phyloP scores from a whole-genome alignment of 2,113 vertebrate species.

The Piaya cayana region DNA sequence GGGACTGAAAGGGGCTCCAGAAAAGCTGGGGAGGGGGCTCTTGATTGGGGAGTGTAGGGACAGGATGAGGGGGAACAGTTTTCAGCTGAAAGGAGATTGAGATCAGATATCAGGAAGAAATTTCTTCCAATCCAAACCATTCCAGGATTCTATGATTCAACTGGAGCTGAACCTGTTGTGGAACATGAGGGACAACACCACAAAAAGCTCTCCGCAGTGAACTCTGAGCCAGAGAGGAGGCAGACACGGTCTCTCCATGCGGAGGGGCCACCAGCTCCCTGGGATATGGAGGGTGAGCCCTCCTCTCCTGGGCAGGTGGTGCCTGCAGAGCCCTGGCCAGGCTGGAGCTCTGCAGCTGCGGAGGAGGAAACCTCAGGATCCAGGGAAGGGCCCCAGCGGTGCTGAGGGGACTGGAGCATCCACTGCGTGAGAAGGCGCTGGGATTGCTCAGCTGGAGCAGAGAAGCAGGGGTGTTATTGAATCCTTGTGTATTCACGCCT shows the following conservation, averaged over 20 bases:
- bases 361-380: neutral
- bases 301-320: no score
- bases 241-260: no score
- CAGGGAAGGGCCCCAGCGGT: neutral
- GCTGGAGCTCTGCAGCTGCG: neutral
- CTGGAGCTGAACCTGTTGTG: neutral
- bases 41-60: no score
- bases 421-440: fast-evolving
- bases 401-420: neutral
- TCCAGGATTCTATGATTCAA: no score
- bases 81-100: no score
- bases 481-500: fast-evolving
- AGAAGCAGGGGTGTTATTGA: fast-evolving
- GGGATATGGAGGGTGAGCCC: neutral
- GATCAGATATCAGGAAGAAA: no score
- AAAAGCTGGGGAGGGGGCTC: no score
- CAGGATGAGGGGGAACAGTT: no score
- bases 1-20: no score
- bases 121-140: no score
- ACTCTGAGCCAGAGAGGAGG: neutral
- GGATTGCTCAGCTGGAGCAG: no score
- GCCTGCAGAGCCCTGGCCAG: neutral
- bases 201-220: neutral
- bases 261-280: neutral
- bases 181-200: neutral